Conservation (phyloP, 2,888 invertebrate genomes). For the Tyria jacobaeae region DNA sequence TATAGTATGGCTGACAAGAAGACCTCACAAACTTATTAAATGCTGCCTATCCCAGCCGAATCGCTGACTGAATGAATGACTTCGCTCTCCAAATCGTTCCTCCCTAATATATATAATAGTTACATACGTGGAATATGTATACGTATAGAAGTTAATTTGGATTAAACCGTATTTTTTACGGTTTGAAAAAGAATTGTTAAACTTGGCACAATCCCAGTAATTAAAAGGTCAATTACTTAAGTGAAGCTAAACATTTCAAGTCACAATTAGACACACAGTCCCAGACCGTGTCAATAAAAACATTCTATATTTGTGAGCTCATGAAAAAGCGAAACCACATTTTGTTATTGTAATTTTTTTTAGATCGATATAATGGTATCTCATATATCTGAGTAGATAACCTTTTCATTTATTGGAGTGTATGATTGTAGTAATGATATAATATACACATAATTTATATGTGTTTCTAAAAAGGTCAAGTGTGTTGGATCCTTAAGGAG, state of each 20-base stretch:
- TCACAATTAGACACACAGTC: not conserved
- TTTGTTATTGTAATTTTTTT: not conserved
- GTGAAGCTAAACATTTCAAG: not conserved
- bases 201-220: conserved; percentile 3
- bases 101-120: too few relatives aligned
- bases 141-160: not conserved
- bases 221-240: conserved; percentile 1
- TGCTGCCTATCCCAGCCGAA: too few relatives aligned
- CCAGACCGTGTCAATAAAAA: conserved; percentile 2
- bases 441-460: too few relatives aligned
- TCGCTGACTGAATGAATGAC: too few relatives aligned
- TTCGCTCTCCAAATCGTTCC: too few relatives aligned
- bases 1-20: too few relatives aligned
- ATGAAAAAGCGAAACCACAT: not conserved
- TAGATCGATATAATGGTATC: not conserved
- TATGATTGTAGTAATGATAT: too few relatives aligned
- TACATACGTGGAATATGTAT: not conserved
- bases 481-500: too few relatives aligned
- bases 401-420: too few relatives aligned
- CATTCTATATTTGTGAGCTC: not conserved
- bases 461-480: too few relatives aligned
- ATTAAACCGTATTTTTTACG: not conserved
- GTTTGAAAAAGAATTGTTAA: not conserved
- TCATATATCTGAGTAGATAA: too few relatives aligned
- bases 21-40: too few relatives aligned